Evolutionary conservation across 1,140 invertebrate genomes (phyloP).

Genomic region (Apis mellifera): DNA sequence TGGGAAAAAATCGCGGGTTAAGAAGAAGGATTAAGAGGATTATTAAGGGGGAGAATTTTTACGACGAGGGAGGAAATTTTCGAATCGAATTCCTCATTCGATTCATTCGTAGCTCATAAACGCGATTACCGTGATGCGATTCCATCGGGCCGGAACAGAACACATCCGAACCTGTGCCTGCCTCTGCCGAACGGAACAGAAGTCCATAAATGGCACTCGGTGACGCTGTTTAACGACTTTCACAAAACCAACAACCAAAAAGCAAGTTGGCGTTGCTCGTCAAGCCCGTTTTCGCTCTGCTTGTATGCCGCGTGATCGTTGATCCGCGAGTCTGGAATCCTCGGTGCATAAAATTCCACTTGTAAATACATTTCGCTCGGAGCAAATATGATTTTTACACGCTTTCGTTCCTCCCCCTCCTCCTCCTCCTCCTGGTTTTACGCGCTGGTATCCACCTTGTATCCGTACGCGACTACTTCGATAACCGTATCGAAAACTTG

Average conservation of each 20-base stretch:
- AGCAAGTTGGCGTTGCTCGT: slow-evolving; percentile 23
- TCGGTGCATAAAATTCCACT: slow-evolving; percentile 18
- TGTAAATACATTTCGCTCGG: neutral
- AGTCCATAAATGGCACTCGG: slow-evolving; percentile 46
- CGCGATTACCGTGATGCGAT: slow-evolving; percentile 29
- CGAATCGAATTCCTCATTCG: slow-evolving; percentile 21
- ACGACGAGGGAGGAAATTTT: neutral
- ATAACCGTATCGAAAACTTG: too few relatives aligned
- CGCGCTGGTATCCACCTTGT: too few relatives aligned
- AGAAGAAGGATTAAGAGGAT: neutral
- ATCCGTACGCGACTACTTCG: too few relatives aligned
- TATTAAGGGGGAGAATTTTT: neutral
- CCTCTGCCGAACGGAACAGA: slow-evolving; percentile 27
- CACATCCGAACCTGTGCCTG: neutral
- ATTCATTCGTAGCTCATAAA: slow-evolving; percentile 39
- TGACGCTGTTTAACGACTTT: slow-evolving; percentile 41
- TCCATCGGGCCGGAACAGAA: neutral
- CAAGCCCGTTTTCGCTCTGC: neutral
- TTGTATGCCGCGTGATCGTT: neutral
- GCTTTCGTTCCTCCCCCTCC: neutral
- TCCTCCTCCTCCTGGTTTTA: neutral
- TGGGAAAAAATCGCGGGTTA: neutral
- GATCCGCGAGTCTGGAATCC: neutral
- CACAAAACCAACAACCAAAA: slow-evolving; percentile 24
- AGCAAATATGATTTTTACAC: neutral